Conservation (phyloP, 2,113 vertebrate species). For the Empidonax alnorum region DNA sequence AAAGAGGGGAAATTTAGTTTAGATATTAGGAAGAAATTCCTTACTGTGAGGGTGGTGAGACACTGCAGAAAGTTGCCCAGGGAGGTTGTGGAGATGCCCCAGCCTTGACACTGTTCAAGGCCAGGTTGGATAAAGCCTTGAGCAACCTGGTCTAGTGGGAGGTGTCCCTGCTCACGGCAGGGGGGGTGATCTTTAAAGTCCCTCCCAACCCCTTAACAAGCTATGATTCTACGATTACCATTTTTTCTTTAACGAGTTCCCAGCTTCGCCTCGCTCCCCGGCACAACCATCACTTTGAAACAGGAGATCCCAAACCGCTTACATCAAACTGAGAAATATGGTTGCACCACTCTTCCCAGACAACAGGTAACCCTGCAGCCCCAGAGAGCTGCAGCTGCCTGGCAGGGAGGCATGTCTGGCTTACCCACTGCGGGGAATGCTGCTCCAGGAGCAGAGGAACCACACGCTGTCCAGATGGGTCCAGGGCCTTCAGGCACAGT, state of each 20-base stretch:
- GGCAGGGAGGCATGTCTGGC: background rate
- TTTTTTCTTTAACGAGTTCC: background rate
- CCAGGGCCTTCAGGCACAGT: background rate
- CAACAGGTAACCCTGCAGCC: background rate
- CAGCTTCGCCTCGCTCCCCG: background rate
- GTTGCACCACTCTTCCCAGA: background rate
- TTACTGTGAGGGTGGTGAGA: background rate
- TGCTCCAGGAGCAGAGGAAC: background rate
- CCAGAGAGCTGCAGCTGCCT: background rate
- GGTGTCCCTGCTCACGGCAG: background rate
- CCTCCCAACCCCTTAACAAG: background rate
- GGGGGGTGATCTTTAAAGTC: background rate
- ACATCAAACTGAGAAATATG: background rate
- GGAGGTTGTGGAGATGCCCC: background rate
- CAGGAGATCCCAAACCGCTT: background rate
- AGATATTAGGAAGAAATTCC: background rate
- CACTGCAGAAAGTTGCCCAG: background rate
- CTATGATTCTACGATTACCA: background rate
- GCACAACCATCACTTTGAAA: background rate
- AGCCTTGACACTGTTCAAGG: background rate
- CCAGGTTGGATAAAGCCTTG: background rate
- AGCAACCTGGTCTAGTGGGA: background rate
- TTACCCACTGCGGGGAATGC: background rate
- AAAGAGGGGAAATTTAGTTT: background rate
- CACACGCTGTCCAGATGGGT: rapidly evolving